Conservation (phyloP, 2,113 vertebrate species). For the Alouatta palliata region DNA sequence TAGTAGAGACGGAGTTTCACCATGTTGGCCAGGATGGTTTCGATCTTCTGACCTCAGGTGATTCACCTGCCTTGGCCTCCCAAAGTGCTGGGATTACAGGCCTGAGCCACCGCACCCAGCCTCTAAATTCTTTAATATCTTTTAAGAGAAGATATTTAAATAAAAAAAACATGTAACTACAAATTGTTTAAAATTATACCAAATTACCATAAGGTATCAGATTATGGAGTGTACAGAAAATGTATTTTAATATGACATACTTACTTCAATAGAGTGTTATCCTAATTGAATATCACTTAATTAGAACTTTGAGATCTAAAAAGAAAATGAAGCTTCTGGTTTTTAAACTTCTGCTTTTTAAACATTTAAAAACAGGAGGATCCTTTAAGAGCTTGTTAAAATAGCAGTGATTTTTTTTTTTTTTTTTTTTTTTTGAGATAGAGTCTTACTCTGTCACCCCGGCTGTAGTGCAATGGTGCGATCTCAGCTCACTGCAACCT, state of each 20-base stretch:
- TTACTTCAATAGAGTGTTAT: constrained; percentile 38
- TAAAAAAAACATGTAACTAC: neutral
- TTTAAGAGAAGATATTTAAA: neutral
- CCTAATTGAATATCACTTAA: neutral
- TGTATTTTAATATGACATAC: neutral
- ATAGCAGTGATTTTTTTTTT: no score
- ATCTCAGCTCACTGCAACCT: no score
- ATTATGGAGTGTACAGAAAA: constrained; percentile 26
- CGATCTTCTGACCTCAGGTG: neutral
- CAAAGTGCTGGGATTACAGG: neutral
- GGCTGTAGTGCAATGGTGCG: no score
- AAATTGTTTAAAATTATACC: neutral
- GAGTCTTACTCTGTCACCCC: no score
- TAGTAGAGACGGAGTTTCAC: neutral
- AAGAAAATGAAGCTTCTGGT: constrained; percentile 23
- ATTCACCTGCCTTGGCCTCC: neutral
- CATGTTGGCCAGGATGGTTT: neutral
- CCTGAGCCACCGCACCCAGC: neutral
- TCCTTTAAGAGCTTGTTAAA: neutral
- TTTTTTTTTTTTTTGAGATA: no score
- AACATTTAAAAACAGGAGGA: neutral
- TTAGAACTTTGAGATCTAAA: constrained; percentile 1
- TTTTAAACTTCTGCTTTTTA: neutral
- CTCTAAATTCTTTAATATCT: neutral
- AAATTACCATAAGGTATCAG: neutral